phyloP scores from a whole-genome alignment of 1,140 invertebrate genomes.

The roundworm (Caenorhabditis elegans) region WBcel235 BX284605.5:5724001-5724500 shows the following conservation, averaged over 20 bases:
- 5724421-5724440: neutral
- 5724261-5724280: constrained; percentile 48
- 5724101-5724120: neutral
- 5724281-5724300: constrained; percentile 41
- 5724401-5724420: neutral
- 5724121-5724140: neutral
- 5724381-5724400: neutral
- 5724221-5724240: neutral
- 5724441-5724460: neutral
- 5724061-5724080: constrained; percentile 3
- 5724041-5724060: constrained; percentile 16
- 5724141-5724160: constrained; percentile 32
- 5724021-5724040: constrained; percentile 12
- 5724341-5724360: neutral
- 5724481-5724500: neutral
- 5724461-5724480: neutral
- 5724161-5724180: constrained; percentile 2
- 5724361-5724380: neutral
- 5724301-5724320: constrained; percentile 28
- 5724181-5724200: constrained; percentile 12
- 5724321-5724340: neutral
- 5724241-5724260: constrained; percentile 42
- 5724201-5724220: constrained; percentile 6
- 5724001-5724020: neutral
- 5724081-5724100: neutral